Base-by-base conservation (phyloP, 2,797 vertebrate genomes). In the Myoxocephalus aenaeus region DNA sequence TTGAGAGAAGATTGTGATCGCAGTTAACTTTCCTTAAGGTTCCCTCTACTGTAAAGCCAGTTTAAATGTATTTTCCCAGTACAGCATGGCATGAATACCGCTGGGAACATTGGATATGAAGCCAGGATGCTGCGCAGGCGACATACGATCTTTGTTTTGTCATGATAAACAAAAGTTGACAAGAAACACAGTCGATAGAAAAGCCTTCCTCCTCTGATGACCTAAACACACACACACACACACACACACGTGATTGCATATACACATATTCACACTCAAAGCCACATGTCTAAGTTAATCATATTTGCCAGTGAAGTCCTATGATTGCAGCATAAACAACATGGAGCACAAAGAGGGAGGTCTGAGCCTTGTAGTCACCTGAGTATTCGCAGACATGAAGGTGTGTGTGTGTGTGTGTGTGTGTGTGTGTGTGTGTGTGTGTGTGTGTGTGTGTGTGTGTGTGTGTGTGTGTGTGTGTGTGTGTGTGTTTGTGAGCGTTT, bases 311-410 rank as follows among this genome's bases (percentile, higher is more conserved):
- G 76, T 22, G 46, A 63, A 81, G 75, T 40, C 51, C 65, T 81
- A 20, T 87, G 86, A 89, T 84, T 86, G 73, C 69, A 86, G 82
- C 66, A 17, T 89, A 91, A 89, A 92, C 90, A 90, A 42, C 40
- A 5, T 1, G 51, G 7, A 70, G 68, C 67, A 7, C 75, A 46
- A n/a, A 70, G 70, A 77, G 70, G 80, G 74, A 86, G 82, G 78
- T 87, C 80, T 67, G 82, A 73, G 65, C 65, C 54, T 66, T 14
- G 72, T 25, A 76, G 79, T 80, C 82, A 88, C 87, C 89, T 87
- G 89, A 89, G 85, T 48, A 7, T 73, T 75, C 71, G 40, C 89
- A 90, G 84, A 83, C 82, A 48, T 63, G 66, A 81, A 80, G 69
- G 78, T 77, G 79, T 59, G 48, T 79, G 66, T 76, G 82, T 77